phyloP scores from a whole-genome alignment of 1,140 invertebrate species.

The Liolophura sinensis region DNA sequence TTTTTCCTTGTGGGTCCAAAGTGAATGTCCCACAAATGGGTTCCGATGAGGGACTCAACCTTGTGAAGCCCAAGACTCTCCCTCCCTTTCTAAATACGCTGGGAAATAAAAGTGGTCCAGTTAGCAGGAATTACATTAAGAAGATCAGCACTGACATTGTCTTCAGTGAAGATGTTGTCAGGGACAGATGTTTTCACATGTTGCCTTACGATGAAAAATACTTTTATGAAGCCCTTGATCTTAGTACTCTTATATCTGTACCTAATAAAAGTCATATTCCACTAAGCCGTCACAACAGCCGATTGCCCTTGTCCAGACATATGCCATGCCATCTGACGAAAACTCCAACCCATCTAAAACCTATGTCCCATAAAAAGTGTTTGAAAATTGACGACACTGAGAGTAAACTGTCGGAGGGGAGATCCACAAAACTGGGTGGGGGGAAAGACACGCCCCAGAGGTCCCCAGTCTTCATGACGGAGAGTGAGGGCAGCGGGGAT shows the following conservation, averaged over 20 bases:
- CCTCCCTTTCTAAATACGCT: background rate
- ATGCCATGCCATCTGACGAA: constrained; percentile 47
- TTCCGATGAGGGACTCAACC: constrained; percentile 5
- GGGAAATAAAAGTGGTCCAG: constrained; percentile 20
- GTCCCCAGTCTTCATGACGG: constrained; percentile 26
- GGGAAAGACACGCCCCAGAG: constrained; percentile 5
- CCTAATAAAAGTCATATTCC: constrained; percentile 24
- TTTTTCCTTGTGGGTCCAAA: constrained; percentile 10
- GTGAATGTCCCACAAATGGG: constrained; percentile 13
- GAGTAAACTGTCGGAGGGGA: background rate
- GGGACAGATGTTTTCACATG: constrained; percentile 50
- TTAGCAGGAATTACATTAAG: constrained; percentile 41
- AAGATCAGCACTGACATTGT: constrained; percentile 38
- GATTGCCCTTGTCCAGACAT: constrained; percentile 37
- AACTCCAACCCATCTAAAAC: constrained; percentile 26
- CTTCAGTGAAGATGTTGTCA: constrained; percentile 53
- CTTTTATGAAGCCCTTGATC: constrained; percentile 40
- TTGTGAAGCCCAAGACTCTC: background rate
- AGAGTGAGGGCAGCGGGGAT: constrained; percentile 11
- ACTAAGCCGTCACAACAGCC: constrained; percentile 41
- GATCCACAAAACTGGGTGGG: constrained; percentile 3
- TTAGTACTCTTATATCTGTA: constrained; percentile 28
- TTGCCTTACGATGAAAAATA: constrained; percentile 54
- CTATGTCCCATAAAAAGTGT: constrained; percentile 6
- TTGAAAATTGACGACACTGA: no score